Evolutionary conservation across 1,140 invertebrate genomes (phyloP), one percentile per base, ranked within the genome.

Genomic region (Drosophila mayri): DNA sequence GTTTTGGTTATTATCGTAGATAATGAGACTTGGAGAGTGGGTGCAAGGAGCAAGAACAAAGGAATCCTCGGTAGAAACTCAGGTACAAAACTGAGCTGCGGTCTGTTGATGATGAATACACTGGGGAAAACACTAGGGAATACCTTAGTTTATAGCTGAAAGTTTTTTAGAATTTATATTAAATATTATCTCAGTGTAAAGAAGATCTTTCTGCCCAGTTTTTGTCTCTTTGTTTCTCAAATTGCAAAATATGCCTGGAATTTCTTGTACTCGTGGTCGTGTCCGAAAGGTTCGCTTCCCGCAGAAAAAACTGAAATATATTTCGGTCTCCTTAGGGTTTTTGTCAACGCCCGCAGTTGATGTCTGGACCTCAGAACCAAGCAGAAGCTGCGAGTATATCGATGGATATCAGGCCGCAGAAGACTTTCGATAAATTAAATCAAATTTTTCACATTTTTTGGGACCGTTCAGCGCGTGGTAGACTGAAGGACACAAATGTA

Each of bases 201-300:
- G 20, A 52, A 20, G n/a, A 32, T 55, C 43, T 74, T 47, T 41
- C 80, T 28, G 30, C 25, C 28, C 57, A 11, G 20, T 58, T 68
- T 57, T 61, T 68, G 55, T 67, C 41, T 38, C 60, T 37, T 41
- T 18, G 37, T 30, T 55, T 66, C 59, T 81, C 44, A 75, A 79
- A 82, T 86, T 87, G 79, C 54, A 87, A 87, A 82, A 87, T 87
- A 86, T 86, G 83, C 79, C 66, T 14, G 83, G 82, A 86, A 86
- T 86, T 87, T 76, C 66, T 67, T 85, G 79, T 81, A 85, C 81
- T 77, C 67, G 76, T 62, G 77, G 46, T 47, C 46, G 77, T 77
- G 73, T 43, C 43, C 64, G 20, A 65, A 65, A 77, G 78, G 68
- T 55, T 49, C 55, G 32, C 20, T 22, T 64, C 18, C 52, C 37